Evolutionary conservation across 1,140 invertebrate genomes (phyloP), one percentile per base, ranked within the genome.

Genomic region (Linepithema humile): DNA sequence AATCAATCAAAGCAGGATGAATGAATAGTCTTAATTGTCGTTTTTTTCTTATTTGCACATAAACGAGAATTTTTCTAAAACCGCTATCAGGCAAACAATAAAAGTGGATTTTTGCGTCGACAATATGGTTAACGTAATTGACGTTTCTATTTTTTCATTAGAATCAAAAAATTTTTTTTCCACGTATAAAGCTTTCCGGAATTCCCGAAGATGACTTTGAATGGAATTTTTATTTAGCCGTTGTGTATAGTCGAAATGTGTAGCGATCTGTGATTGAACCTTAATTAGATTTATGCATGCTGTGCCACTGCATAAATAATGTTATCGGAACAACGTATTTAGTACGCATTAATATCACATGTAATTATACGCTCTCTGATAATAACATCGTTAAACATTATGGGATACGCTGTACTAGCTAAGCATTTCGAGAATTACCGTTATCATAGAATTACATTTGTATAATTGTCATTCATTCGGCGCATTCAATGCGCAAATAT

Each of bases 371-470:
- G 64, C 17, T 29, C 1, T 35, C 17, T 12, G 10, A 69, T 23
- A 69, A 23, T 80, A 55, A 40, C 23, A 17, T 80, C 26, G 6
- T 23, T 43, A 40, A 70, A 80, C 35, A 29, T 69, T 55, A 53
- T 17, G 15, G 29, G 6, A 6, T 7, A 3, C 35, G 38, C n/a
- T 55, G 43, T 55, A 43, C 70, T 70, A 55, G 50, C 64, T 78
- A 32, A 80, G n/a, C n/a, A 69, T 32, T 69, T 7, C 35, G 23
- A 15, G 6, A 32, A 55, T 80, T 55, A 53, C 17, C 62, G 35
- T 38, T 35, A 43, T 80, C 26, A 69, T 53, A 43, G 64, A 80
- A 57, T 67, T 70, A 32, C 26, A 70, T 80, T 70, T 43, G 3
- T 10, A 59, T 40, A 57, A 57, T 17, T 40, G 38, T 55, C 10